Evolutionary conservation across 2,797 vertebrate species (phyloP).

Genomic region (Neopelma chrysocephalum): DNA sequence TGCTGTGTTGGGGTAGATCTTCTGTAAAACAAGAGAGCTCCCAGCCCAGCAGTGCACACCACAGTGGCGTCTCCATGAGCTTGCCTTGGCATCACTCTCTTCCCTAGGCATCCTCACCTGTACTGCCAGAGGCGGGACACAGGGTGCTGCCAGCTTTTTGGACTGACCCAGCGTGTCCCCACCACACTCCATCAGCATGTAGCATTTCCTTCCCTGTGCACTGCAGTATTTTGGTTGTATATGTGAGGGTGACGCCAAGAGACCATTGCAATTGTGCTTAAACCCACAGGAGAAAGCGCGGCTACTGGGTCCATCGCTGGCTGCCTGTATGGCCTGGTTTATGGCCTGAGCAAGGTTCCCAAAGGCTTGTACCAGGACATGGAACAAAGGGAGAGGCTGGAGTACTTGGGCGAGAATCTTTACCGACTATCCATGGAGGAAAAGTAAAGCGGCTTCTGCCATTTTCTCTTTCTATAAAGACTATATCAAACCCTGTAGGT

Average conservation of each 20-base stretch:
- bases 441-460: conserved; percentile 85
- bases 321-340: conserved; percentile 89
- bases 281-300: conserved; percentile 84
- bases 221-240: accelerated
- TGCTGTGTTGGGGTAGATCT: background rate
- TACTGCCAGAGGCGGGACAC: background rate
- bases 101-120: background rate
- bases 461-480: conserved; percentile 62
- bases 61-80: background rate
- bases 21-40: background rate
- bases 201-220: background rate
- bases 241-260: background rate
- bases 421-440: conserved; percentile 85
- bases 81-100: background rate
- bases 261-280: conserved; percentile 28
- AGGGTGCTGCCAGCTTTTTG: background rate
- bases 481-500: conserved; percentile 25
- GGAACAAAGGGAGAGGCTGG: conserved; percentile 85
- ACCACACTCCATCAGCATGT: accelerated
- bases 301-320: conserved; percentile 92
- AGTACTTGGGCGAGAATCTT: conserved; percentile 86
- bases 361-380: conserved; percentile 84
- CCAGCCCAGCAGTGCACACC: accelerated
- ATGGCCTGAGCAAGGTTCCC: conserved; percentile 85
- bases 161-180: accelerated